Evolutionary conservation across 2,888 invertebrate species (phyloP).

Genomic region (Eilema sororculum): DNA sequence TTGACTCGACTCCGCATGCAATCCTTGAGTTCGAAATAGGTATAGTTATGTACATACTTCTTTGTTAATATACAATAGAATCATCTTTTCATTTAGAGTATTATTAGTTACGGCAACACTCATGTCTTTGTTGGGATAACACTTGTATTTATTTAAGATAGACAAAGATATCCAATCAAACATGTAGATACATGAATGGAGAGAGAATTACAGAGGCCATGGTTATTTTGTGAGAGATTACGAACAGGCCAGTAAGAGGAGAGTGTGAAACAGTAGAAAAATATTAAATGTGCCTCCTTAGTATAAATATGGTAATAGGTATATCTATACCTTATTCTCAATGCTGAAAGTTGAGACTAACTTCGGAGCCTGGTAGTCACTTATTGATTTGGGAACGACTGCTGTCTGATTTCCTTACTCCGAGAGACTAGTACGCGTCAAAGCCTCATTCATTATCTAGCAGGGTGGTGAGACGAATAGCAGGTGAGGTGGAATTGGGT

Average conservation of each 20-base stretch:
- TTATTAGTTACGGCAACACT: neutral
- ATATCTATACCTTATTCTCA: too few relatives aligned
- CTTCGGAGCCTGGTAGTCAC: too few relatives aligned
- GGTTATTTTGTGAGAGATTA: neutral
- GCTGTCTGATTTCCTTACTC: too few relatives aligned
- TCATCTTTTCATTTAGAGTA: neutral
- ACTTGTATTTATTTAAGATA: neutral
- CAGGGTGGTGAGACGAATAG: too few relatives aligned
- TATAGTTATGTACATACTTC: neutral
- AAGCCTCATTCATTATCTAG: too few relatives aligned
- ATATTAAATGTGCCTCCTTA: too few relatives aligned
- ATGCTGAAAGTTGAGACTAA: too few relatives aligned
- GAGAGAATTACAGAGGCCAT: neutral
- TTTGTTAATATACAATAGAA: neutral
- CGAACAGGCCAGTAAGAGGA: neutral
- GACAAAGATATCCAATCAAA: neutral
- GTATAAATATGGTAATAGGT: too few relatives aligned
- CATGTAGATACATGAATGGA: neutral
- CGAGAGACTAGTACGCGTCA: too few relatives aligned
- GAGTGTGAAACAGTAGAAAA: neutral
- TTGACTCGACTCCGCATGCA: neutral
- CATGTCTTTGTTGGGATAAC: neutral
- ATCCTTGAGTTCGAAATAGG: conserved; percentile 4
- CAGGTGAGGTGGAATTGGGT: too few relatives aligned
- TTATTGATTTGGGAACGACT: too few relatives aligned